A percentile compares a stretch with the other conserved stretches of the same genome.
Evolutionary conservation across 2,888 invertebrate species (phyloP).

Genomic region (Microchrysa polita): DNA sequence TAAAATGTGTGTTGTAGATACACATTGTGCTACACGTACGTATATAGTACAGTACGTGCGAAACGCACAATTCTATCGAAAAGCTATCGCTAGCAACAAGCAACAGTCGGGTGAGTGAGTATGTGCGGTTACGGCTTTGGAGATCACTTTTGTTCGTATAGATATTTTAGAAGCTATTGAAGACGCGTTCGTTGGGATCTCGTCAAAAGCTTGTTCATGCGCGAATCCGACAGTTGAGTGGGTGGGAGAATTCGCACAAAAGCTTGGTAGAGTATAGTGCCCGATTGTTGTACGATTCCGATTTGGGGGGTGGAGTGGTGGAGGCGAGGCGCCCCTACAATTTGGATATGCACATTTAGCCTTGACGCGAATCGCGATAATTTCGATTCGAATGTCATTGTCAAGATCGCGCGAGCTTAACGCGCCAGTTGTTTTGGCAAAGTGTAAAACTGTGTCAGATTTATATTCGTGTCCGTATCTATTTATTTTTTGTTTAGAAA

Average conservation of each 20-base stretch:
- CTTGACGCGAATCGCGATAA: conserved; percentile 43
- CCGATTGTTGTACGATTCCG: too few relatives aligned
- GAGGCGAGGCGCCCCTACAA: conserved; percentile 16
- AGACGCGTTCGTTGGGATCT: background rate
- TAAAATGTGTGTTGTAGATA: background rate
- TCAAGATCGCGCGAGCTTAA: conserved; percentile 30
- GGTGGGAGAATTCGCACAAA: background rate
- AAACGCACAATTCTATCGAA: conserved; percentile 22
- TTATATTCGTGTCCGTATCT: background rate
- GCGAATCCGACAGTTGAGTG: background rate
- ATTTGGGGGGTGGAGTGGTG: background rate
- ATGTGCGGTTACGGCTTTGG: background rate
- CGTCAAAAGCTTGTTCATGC: conserved; percentile 18
- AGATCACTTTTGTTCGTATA: background rate
- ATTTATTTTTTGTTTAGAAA: too few relatives aligned
- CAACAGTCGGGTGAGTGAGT: background rate
- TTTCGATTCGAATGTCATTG: conserved; percentile 28
- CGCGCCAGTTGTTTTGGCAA: background rate
- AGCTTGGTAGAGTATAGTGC: background rate
- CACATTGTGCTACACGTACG: background rate
- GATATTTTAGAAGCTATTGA: background rate
- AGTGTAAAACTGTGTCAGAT: background rate
- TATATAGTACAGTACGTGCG: background rate
- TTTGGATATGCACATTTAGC: background rate
- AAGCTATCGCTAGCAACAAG: conserved; percentile 1